Percentiles rank a stretch among this genome's conserved stretches.
These are phyloP conservation scores for Parapristionchus giblindavisi DNA, from an alignment of 2,888 invertebrate species.

Conservation along the genomic window DNA sequence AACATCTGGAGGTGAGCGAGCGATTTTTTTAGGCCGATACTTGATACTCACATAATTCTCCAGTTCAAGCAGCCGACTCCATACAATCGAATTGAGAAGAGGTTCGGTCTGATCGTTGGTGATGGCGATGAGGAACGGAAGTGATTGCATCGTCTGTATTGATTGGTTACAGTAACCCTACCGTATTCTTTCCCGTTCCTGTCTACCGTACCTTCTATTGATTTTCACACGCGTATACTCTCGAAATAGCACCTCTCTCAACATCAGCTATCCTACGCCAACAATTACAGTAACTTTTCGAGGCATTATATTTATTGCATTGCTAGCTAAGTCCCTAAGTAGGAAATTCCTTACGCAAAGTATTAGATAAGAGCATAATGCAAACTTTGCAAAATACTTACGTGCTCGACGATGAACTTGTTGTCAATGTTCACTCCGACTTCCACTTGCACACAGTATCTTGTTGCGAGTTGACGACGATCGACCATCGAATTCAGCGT, in stretches of 20 bases:
- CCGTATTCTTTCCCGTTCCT: too few relatives aligned
- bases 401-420: conserved; percentile 50
- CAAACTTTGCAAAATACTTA: conserved; percentile 27
- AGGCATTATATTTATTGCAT: too few relatives aligned
- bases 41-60: conserved; percentile 45
- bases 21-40: not conserved
- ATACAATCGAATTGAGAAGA: conserved; percentile 57
- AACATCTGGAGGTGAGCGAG: too few relatives aligned
- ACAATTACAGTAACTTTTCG: too few relatives aligned
- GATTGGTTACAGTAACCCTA: too few relatives aligned
- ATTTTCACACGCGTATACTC: too few relatives aligned
- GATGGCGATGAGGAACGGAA: conserved; percentile 60
- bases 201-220: too few relatives aligned
- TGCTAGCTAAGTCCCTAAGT: too few relatives aligned
- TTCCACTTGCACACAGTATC: conserved; percentile 58
- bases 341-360: too few relatives aligned
- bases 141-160: conserved; percentile 48
- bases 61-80: conserved; percentile 53
- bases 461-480: conserved; percentile 54
- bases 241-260: too few relatives aligned
- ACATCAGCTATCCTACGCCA: too few relatives aligned
- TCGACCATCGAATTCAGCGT: conserved; percentile 60
- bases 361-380: too few relatives aligned
- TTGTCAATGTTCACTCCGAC: conserved; percentile 55
- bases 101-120: conserved; percentile 63